A percentile compares a stretch with the other conserved stretches of the same genome.
These are phyloP conservation scores for Chamaetylas fuelleborni DNA, from an alignment of 2,113 vertebrate genomes.

Conservation along the genomic window DNA sequence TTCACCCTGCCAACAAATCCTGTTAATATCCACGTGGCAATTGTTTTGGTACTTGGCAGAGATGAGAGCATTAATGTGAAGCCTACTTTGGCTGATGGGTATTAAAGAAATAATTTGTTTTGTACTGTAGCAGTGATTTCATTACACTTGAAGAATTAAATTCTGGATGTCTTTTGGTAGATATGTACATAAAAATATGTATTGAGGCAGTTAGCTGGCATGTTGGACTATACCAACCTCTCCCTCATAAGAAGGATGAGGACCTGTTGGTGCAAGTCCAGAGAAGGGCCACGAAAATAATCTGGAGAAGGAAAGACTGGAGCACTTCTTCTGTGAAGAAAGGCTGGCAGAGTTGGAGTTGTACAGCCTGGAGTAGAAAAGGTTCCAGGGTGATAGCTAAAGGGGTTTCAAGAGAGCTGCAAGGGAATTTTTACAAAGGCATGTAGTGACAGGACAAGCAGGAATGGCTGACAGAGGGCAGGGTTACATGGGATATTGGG, in stretches of 20 bases:
- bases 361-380: not conserved
- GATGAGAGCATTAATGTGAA: not conserved
- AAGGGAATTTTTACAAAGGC: not conserved
- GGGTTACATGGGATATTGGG: not conserved
- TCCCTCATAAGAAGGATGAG: not conserved
- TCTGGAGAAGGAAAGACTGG: not conserved
- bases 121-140: not conserved
- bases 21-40: not conserved
- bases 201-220: not conserved
- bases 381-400: not conserved
- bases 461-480: not conserved
- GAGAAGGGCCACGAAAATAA: not conserved
- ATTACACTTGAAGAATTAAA: not conserved
- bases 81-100: not conserved
- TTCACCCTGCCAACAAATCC: not conserved
- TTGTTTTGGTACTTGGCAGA: constrained; percentile 28
- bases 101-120: constrained; percentile 1
- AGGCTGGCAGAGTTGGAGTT: not conserved
- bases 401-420: not conserved
- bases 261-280: not conserved
- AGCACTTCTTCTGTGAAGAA: not conserved
- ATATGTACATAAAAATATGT: not conserved
- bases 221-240: not conserved
- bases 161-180: not conserved
- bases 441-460: not conserved